Evolutionary conservation across 2,888 invertebrate species (phyloP), one percentile per base, ranked within the genome.

Genomic region (Zonitis immaculata): DNA sequence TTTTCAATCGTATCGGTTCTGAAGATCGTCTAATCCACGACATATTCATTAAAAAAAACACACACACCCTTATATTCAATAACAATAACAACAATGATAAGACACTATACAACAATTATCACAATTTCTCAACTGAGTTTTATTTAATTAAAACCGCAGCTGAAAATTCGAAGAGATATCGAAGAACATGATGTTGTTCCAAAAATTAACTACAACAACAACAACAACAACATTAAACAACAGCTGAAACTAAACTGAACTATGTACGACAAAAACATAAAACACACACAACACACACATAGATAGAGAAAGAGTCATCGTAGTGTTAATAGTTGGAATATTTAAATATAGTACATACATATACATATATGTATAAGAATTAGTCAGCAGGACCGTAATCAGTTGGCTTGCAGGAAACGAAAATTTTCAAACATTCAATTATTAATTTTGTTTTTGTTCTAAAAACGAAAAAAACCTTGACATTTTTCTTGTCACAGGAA

Each of bases 11-110:
- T 30, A 61, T 64, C 49, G n/a, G n/a, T n/a, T 63, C 63, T 2
- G 68, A 69, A 9, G 67, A 68, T 47, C 71, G 62, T 51, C 71
- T 64, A 32, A 71, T 63, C 73, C 73, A 73, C 52, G 71, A 68
- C 71, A 71, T 70, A 9, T 46, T 53, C n/a, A n/a, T n/a, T 28
- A 45, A 20, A 32, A 16, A 47, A 55, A 53, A 54, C 47, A 46
- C 57, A 61, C 55, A n/a, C n/a, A n/a, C 53, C 58, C 59, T 52
- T 14, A 14, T 32, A 6, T 32, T 14, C 8, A 30, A 5, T 1
- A 5, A 30, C n/a, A n/a, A 30, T 12, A 32, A 35, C 18, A 35
- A n/a, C n/a, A n/a, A n/a, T n/a, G n/a, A n/a, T n/a, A n/a, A n/a
- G n/a, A n/a, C n/a, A n/a, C n/a, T n/a, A n/a, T n/a, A n/a, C 35